These are phyloP conservation scores for Diachrysia chrysitis DNA, from an alignment of 2,888 invertebrate genomes.

Conservation along the genomic window DNA sequence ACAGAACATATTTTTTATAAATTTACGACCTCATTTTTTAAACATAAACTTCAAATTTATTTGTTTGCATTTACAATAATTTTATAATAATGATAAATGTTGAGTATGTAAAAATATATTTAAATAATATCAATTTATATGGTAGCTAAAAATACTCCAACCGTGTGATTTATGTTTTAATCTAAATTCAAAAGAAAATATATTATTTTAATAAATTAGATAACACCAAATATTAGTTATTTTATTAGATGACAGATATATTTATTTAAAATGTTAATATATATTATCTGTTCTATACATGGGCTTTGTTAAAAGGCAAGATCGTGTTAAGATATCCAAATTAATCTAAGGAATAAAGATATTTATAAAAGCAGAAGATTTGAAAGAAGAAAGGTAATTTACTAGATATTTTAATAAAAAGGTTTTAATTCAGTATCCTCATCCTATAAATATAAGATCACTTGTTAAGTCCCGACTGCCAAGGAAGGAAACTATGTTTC, in stretches of 20 bases:
- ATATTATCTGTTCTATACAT: background rate
- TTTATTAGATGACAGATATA: slow-evolving; percentile 4
- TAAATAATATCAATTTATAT: slow-evolving; percentile 24
- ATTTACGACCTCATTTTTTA: too few relatives aligned
- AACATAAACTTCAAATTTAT: too few relatives aligned
- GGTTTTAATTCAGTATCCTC: too few relatives aligned
- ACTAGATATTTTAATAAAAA: too few relatives aligned
- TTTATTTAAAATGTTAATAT: background rate
- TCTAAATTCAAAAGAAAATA: slow-evolving; percentile 11
- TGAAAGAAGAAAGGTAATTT: background rate
- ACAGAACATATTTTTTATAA: too few relatives aligned
- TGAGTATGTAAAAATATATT: slow-evolving; percentile 8
- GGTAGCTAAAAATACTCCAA: slow-evolving; percentile 1
- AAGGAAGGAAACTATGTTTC: too few relatives aligned
- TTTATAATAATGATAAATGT: too few relatives aligned
- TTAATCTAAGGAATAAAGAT: background rate
- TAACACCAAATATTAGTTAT: background rate
- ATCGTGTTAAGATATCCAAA: background rate
- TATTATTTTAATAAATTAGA: background rate
- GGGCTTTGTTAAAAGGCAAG: background rate
- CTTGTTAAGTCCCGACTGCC: too few relatives aligned
- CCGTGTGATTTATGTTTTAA: slow-evolving; percentile 13
- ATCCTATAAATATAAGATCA: too few relatives aligned
- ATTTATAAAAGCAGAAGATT: background rate
- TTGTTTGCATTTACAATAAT: too few relatives aligned